Percentiles rank a stretch among this genome's conserved stretches.
Evolutionary conservation across 2,797 vertebrate genomes (phyloP).

Genomic region (Pristis pectinata): DNA sequence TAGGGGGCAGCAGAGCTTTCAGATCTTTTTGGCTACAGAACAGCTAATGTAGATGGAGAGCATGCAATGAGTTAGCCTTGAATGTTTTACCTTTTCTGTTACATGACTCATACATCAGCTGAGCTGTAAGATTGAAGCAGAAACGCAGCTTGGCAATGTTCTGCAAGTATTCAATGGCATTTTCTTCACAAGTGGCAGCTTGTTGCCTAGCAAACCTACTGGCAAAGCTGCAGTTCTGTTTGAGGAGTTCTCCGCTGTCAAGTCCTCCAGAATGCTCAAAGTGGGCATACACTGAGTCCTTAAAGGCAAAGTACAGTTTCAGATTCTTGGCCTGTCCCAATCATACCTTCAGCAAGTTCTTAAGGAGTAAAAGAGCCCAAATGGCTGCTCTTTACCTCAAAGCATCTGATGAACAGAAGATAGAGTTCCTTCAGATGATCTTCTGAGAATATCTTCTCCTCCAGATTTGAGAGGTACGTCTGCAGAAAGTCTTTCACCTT

Average conservation of each 20-base stretch:
- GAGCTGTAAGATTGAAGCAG: constrained; percentile 51
- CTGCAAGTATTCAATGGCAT: constrained; percentile 59
- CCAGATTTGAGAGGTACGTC: constrained; percentile 53
- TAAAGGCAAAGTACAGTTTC: not conserved
- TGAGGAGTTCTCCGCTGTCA: not conserved
- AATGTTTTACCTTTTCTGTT: constrained; percentile 27
- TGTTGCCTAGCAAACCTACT: constrained; percentile 53
- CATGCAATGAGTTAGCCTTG: not conserved
- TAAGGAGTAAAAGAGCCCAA: not conserved
- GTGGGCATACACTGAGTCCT: not conserved
- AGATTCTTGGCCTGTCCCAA: not conserved
- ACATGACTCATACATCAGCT: constrained; percentile 43
- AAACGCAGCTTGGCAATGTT: constrained; percentile 51
- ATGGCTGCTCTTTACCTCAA: constrained; percentile 52
- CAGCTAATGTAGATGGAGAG: not conserved
- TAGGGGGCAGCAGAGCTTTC: not conserved
- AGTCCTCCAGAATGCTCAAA: not conserved
- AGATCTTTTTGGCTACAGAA: not conserved
- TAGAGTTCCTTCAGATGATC: constrained; percentile 60
- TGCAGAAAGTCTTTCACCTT: constrained; percentile 60
- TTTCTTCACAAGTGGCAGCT: constrained; percentile 46
- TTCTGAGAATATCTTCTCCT: constrained; percentile 50
- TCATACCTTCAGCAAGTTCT: not conserved
- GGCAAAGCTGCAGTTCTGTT: constrained; percentile 50
- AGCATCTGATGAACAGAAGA: constrained; percentile 64